Base-by-base conservation (phyloP, 2,888 invertebrate species). In the Deilephila porcellus region DNA sequence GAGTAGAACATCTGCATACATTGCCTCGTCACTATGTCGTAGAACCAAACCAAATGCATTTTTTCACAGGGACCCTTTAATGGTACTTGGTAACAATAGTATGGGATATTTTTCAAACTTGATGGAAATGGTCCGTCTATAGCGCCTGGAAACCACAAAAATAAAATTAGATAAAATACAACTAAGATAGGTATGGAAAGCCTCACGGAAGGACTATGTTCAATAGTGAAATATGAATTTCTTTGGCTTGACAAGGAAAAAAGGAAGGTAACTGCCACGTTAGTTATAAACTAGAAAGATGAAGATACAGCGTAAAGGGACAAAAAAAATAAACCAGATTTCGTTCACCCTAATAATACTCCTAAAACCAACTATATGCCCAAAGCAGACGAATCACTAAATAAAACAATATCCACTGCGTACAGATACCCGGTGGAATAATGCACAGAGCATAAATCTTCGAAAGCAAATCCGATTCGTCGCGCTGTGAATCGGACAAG, bases 1-100 rank as follows among this genome's bases (percentile, higher is more conserved):
- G 94, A 93, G 76, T 93, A 94, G 75, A 91, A 85, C 91, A 94
- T 92, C 5, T 88, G 89, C 88, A 89, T 86, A 76, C 94, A 94
- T 74, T 85, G 79, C 52, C 93, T 85, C 75, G 90, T 83, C 8
- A 93, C 85, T 1, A 93, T 70, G 76, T 94, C 94, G 80, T 81
- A 93, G 85, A 92, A 94, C 88, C 91, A 94, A 1, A 86, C 86
- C 74, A 87, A 74, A 76, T 82, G 82, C 83, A 88, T 84, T 0
- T 81, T 77, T 20, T 78, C 77, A 77, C 94, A 94, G 0, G 92
- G 90, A 0, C 94, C 94, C 81, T 88, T 93, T 0, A 76, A 77
- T 0, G 94, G 93, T 8, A 79, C 87, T 81, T 93, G 93, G 77
- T 94, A 93, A 80, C 94, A 94, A 77, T 88, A 91, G 82, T 93